Conservation (phyloP, 2,797 vertebrate species). For the Tokudaia muenninki region DNA sequence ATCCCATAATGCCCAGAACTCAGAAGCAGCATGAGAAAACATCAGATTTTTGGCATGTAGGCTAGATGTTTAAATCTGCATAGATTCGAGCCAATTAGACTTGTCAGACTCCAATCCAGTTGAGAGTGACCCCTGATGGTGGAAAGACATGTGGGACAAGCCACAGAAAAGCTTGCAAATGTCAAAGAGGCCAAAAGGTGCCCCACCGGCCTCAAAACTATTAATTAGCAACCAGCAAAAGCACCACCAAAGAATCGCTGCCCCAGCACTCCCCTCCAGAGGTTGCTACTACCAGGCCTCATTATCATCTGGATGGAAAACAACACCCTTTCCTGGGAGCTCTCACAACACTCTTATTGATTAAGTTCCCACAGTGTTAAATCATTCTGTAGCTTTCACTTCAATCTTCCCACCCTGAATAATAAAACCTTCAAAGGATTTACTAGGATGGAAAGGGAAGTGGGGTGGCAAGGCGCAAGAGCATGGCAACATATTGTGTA, state of each 20-base stretch:
- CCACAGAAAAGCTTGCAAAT: constrained; percentile 85
- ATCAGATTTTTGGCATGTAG: constrained; percentile 82
- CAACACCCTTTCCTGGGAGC: constrained; percentile 89
- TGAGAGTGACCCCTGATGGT: constrained; percentile 84
- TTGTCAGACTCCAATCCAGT: constrained; percentile 84
- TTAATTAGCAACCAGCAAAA: constrained; percentile 90
- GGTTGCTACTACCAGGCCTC: constrained; percentile 89
- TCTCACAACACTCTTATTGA: constrained; percentile 89
- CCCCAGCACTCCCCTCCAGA: constrained; percentile 88
- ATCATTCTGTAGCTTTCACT: constrained; percentile 90
- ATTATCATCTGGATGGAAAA: constrained; percentile 93
- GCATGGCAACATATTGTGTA: constrained; percentile 82
- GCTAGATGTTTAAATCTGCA: constrained; percentile 85
- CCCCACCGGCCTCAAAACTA: constrained; percentile 87
- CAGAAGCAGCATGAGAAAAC: constrained; percentile 82
- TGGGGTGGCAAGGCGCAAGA: constrained; percentile 78
- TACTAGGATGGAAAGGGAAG: constrained; percentile 84
- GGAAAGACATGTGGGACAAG: constrained; percentile 81
- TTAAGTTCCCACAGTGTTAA: constrained; percentile 91
- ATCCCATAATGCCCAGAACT: constrained; percentile 82
- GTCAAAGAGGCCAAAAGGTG: constrained; percentile 85
- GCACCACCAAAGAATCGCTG: constrained; percentile 85
- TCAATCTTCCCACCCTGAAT: constrained; percentile 87
- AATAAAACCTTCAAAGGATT: constrained; percentile 89
- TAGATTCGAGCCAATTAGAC: constrained; percentile 84